A percentile compares a stretch with the other conserved stretches of the same genome.
Conservation (phyloP, 2,888 invertebrate genomes). For the Ophonus ardosiacus region DNA sequence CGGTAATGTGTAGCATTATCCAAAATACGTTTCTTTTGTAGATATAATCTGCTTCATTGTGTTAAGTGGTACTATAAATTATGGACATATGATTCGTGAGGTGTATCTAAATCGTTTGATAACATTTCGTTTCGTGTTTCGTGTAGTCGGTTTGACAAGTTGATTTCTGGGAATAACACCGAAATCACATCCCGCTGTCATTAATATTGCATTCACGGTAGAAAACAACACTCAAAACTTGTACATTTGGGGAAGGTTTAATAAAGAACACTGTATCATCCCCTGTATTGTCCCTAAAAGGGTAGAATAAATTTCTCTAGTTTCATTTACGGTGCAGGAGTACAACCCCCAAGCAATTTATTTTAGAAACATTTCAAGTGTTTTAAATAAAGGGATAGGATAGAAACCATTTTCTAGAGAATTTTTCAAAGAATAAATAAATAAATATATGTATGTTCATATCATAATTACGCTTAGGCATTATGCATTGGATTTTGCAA, state of each 20-base stretch:
- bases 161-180: conserved; percentile 31
- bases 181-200: conserved; percentile 29
- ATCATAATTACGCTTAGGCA: too few species aligned
- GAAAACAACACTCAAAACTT: conserved; percentile 6
- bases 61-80: conserved; percentile 45
- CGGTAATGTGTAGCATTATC: neutral
- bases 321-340: conserved; percentile 11
- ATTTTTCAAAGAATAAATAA: too few species aligned
- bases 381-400: neutral
- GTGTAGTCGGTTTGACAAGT: conserved; percentile 35
- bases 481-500: too few species aligned
- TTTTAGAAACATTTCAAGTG: neutral
- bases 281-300: neutral
- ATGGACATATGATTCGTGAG: conserved; percentile 41
- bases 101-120: conserved; percentile 44
- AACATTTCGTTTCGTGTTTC: neutral
- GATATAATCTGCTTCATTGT: conserved; percentile 37
- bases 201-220: conserved; percentile 2
- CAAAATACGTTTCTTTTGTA: neutral
- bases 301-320: conserved; percentile 21
- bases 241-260: neutral
- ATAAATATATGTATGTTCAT: too few species aligned
- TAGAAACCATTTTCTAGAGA: too few species aligned
- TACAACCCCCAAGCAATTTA: conserved; percentile 23
- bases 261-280: neutral